A percentile compares a stretch with the other conserved stretches of the same genome.
Conservation (phyloP, 2,113 vertebrate species). For the Phrynosoma blainvillii region DNA sequence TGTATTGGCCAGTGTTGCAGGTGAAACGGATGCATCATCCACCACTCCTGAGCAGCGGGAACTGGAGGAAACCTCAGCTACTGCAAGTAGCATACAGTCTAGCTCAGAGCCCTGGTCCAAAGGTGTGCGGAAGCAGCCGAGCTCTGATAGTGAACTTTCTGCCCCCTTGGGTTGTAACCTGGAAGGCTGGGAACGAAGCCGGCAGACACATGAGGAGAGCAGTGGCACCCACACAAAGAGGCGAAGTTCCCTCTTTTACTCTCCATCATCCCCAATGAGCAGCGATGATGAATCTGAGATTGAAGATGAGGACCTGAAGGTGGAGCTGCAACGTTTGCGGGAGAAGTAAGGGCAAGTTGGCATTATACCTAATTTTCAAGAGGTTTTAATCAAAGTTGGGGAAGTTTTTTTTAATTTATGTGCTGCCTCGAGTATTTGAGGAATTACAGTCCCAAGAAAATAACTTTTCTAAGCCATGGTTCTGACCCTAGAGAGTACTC, state of each 20-base stretch:
- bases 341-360: constrained; percentile 83
- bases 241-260: constrained; percentile 73
- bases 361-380: not conserved
- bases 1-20: constrained; percentile 41
- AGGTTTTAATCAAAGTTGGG: not conserved
- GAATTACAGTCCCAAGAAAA: too few species aligned
- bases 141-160: constrained; percentile 64
- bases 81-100: constrained; percentile 50
- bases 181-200: constrained; percentile 67
- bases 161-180: constrained; percentile 66
- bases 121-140: constrained; percentile 50
- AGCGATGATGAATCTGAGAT: constrained; percentile 88
- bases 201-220: constrained; percentile 46
- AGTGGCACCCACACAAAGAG: constrained; percentile 21
- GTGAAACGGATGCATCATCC: constrained; percentile 56
- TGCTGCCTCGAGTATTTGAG: too few species aligned
- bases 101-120: constrained; percentile 46
- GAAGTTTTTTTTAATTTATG: too few species aligned
- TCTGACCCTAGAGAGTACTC: not conserved
- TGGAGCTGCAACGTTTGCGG: constrained; percentile 85
- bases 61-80: constrained; percentile 50
- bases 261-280: constrained; percentile 84
- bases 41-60: constrained; percentile 54
- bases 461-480: too few species aligned
- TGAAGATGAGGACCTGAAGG: constrained; percentile 87